These are phyloP conservation scores for Anseranas semipalmata DNA, from an alignment of 2,113 vertebrate species.

Conservation along the genomic window DNA sequence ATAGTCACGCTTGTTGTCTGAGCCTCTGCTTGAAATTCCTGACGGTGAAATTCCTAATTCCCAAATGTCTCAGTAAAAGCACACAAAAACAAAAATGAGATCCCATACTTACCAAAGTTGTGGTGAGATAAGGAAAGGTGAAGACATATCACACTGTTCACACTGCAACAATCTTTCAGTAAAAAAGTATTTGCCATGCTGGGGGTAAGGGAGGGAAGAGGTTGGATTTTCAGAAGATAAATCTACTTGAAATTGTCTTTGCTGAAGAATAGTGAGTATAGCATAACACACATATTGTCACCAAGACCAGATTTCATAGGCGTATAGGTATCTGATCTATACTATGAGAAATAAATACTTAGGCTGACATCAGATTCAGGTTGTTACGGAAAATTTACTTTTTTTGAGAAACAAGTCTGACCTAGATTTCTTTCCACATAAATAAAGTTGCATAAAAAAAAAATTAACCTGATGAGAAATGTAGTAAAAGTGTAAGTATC, in stretches of 20 bases:
- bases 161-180: background rate
- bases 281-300: background rate
- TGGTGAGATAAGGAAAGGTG: background rate
- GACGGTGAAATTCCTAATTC: background rate
- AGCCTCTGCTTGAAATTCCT: background rate
- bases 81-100: background rate
- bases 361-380: background rate
- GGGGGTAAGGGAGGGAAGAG: background rate
- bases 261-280: background rate
- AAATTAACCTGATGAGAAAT: background rate
- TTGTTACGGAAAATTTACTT: background rate
- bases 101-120: background rate
- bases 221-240: background rate
- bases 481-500: background rate
- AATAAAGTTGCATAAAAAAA: background rate
- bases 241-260: background rate
- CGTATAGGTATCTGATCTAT: background rate
- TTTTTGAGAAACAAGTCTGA: background rate
- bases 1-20: background rate
- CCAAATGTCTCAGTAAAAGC: background rate
- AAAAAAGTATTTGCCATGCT: background rate
- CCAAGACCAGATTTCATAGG: background rate
- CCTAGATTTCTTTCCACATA: constrained; percentile 13
- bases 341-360: background rate
- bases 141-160: background rate